Evolutionary conservation across 1,140 invertebrate genomes (phyloP).

Genomic region (Drosophila littoralis): DNA sequence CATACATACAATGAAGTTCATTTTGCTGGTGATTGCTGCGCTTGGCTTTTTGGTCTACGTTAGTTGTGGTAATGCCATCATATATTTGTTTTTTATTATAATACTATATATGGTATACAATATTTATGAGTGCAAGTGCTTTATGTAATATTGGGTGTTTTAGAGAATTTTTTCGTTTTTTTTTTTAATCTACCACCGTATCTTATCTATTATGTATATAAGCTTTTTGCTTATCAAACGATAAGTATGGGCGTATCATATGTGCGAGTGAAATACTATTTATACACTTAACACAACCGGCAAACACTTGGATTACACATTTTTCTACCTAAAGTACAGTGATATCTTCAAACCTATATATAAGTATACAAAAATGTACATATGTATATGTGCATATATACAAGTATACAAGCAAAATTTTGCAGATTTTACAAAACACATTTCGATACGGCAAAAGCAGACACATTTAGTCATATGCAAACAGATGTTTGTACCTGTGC

Average conservation of each 20-base stretch:
- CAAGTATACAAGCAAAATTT: background rate
- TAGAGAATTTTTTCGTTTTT: background rate
- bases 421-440: no score
- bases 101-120: no score
- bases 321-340: background rate
- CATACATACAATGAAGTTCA: slow-evolving; percentile 58
- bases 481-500: no score
- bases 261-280: background rate
- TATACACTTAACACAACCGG: background rate
- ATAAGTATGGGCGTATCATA: background rate
- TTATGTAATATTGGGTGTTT: slow-evolving; percentile 39
- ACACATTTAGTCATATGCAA: no score
- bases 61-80: slow-evolving; percentile 56
- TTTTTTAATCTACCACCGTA: slow-evolving; percentile 27
- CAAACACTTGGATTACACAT: background rate
- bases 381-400: background rate
- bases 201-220: slow-evolving; percentile 40
- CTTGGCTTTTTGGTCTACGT: slow-evolving; percentile 64
- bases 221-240: background rate
- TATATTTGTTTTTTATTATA: background rate
- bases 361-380: background rate
- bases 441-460: no score
- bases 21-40: slow-evolving; percentile 52
- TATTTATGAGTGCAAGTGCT: slow-evolving; percentile 7
- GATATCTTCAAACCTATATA: background rate